phyloP scores from a whole-genome alignment of 2,888 invertebrate species.

The Hartigia nigra region DNA sequence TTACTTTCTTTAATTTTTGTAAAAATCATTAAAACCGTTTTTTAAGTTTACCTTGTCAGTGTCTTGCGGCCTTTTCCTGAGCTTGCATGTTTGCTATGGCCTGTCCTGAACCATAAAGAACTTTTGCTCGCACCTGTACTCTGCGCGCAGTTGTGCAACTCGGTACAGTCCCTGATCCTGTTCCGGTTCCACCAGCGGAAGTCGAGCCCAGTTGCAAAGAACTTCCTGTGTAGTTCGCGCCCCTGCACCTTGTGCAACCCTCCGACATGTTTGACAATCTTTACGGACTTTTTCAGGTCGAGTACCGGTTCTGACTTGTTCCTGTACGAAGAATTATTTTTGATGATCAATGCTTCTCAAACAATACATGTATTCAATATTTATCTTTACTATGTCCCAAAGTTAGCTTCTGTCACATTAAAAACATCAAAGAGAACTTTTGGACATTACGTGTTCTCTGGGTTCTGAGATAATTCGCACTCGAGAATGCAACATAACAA shows the following conservation, averaged over 20 bases:
- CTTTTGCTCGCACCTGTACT: constrained; percentile 59
- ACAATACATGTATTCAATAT: too few species aligned
- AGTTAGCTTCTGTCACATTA: too few species aligned
- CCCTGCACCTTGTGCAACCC: constrained; percentile 57
- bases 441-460: too few species aligned
- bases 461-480: not conserved
- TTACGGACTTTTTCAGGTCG: not conserved
- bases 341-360: not conserved
- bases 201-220: constrained; percentile 47
- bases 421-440: too few species aligned
- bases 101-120: constrained; percentile 58
- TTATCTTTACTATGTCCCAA: too few species aligned
- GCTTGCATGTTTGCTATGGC: constrained; percentile 59
- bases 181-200: constrained; percentile 46
- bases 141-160: constrained; percentile 38
- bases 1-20: not conserved
- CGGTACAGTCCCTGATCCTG: constrained; percentile 8
- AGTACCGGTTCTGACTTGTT: not conserved
- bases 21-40: not conserved
- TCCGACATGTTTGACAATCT: constrained; percentile 50
- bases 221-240: constrained; percentile 51
- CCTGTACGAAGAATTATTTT: not conserved
- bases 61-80: constrained; percentile 56
- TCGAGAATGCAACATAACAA: not conserved
- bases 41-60: constrained; percentile 36